Evolutionary conservation across 2,797 vertebrate species (phyloP).

Genomic region (Lepus townsendii): DNA sequence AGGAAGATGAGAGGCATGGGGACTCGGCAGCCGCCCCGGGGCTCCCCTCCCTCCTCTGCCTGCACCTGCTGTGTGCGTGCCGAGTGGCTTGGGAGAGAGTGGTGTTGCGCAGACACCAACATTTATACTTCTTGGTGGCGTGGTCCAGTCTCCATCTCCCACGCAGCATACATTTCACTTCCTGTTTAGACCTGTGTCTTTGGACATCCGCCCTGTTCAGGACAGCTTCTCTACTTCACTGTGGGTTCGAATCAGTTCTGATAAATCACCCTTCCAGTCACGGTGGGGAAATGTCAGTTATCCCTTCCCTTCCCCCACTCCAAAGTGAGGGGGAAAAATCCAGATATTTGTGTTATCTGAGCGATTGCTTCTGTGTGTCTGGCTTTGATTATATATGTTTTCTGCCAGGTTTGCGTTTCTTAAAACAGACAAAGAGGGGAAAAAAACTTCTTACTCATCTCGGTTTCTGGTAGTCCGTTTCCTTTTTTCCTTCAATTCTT

Average conservation of each 20-base stretch:
- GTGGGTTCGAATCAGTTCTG: not conserved
- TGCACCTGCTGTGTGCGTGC: not conserved
- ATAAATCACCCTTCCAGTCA: too few species aligned
- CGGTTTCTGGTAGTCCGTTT: not conserved
- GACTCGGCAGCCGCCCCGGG: too few species aligned
- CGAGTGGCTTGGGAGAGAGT: not conserved
- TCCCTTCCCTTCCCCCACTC: not conserved
- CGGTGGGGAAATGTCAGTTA: not conserved
- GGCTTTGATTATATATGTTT: not conserved
- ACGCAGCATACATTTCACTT: fast-evolving
- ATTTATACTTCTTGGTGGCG: not conserved
- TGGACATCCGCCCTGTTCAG: not conserved
- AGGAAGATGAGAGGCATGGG: fast-evolving
- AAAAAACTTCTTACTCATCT: not conserved
- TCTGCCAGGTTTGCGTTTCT: not conserved
- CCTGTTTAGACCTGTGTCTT: not conserved
- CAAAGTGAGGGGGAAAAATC: not conserved
- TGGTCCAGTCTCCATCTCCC: not conserved
- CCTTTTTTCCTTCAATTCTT: not conserved
- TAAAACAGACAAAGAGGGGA: not conserved
- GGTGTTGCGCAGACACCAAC: too few species aligned
- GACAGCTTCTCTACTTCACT: not conserved
- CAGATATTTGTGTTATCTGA: not conserved
- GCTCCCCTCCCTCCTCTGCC: not conserved
- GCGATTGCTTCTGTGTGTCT: not conserved